phyloP scores from a whole-genome alignment of 2,113 vertebrate species.

The Strix uralensis region DNA sequence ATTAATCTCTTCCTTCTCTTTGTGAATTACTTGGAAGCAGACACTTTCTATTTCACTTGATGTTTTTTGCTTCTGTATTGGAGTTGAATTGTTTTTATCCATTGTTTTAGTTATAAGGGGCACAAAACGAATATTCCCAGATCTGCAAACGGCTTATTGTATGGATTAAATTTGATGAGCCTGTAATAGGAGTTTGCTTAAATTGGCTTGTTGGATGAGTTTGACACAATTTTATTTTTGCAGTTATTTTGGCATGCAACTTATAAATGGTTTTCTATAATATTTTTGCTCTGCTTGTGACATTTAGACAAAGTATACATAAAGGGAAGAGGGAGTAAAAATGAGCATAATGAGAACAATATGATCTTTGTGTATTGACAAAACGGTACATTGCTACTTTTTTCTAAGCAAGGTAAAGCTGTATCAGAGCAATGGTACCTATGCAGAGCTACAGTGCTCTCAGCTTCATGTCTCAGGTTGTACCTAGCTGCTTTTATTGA shows the following conservation, averaged over 20 bases:
- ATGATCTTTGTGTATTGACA: background rate
- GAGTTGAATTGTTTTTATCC: background rate
- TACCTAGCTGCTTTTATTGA: background rate
- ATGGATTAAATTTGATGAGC: background rate
- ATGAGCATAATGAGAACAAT: background rate
- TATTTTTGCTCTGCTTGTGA: background rate
- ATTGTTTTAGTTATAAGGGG: background rate
- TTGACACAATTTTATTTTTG: background rate
- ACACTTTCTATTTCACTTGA: background rate
- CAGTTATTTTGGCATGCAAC: background rate
- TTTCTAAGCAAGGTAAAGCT: background rate
- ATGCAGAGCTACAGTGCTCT: background rate
- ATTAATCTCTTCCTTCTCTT: background rate
- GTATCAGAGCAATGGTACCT: background rate
- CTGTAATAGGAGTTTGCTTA: background rate
- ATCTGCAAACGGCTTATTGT: background rate
- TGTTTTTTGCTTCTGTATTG: background rate
- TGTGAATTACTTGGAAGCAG: background rate
- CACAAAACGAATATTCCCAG: background rate
- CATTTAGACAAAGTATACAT: background rate
- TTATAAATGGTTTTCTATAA: background rate
- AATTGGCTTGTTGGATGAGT: background rate
- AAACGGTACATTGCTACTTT: background rate
- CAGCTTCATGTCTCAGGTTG: background rate
- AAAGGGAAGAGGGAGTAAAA: background rate